Evolutionary conservation across 2,888 invertebrate genomes (phyloP).

Genomic region (Pristionchus arcanus): DNA sequence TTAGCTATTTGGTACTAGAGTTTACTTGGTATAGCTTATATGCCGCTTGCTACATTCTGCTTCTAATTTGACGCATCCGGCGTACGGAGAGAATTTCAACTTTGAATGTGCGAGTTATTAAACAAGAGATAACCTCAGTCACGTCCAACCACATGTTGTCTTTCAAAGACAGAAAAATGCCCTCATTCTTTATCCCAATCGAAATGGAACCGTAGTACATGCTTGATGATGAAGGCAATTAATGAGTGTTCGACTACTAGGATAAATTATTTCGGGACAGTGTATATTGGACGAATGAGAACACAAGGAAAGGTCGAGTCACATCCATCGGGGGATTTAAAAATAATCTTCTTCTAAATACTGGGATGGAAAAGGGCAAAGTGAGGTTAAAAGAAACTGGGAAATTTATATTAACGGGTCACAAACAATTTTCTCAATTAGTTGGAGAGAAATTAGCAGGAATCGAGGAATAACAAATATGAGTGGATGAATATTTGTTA

Average conservation of each 20-base stretch:
- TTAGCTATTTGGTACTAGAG: no score
- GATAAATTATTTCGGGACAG: not conserved
- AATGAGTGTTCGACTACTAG: not conserved
- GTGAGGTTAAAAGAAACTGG: not conserved
- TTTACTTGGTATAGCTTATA: no score
- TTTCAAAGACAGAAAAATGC: not conserved
- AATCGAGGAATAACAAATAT: no score
- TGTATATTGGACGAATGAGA: not conserved
- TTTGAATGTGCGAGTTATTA: not conserved
- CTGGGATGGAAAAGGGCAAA: not conserved
- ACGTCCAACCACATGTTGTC: not conserved
- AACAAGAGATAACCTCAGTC: not conserved
- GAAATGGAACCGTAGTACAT: not conserved
- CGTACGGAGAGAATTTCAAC: no score
- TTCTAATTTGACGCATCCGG: not conserved
- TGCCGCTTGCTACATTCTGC: no score
- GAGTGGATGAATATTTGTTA: no score
- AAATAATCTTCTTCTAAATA: not conserved
- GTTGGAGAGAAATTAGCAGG: no score
- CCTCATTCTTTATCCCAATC: not conserved
- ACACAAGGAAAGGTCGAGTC: not conserved
- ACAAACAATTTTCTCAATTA: no score
- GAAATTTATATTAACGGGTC: no score
- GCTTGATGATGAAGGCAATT: not conserved
- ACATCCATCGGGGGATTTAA: not conserved